These are phyloP conservation scores for Toxotes chatareus DNA, from an alignment of 2,113 vertebrate genomes.

Conservation along the genomic window DNA sequence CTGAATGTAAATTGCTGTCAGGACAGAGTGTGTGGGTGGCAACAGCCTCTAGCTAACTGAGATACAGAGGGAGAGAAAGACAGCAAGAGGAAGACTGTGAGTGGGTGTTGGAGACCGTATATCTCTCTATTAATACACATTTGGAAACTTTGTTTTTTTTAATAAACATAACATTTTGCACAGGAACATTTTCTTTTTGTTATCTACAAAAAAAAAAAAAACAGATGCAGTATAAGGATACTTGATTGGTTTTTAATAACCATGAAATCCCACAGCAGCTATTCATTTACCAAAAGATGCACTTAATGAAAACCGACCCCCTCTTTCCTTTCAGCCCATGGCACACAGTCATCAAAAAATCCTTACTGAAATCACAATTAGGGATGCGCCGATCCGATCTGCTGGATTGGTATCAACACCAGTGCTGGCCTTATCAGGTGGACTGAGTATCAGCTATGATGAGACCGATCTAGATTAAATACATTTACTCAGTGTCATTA, in stretches of 20 bases:
- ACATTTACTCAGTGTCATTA: neutral
- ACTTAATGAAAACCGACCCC: neutral
- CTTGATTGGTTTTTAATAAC: neutral
- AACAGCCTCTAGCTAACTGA: constrained; percentile 83
- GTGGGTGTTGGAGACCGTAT: constrained; percentile 75
- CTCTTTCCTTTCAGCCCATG: neutral
- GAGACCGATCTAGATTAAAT: neutral
- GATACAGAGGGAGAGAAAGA: constrained; percentile 76
- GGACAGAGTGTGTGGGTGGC: constrained; percentile 83
- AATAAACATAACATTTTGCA: constrained; percentile 15
- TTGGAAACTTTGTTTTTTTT: constrained; percentile 29
- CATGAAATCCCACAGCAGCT: constrained; percentile 9
- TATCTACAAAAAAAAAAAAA: neutral
- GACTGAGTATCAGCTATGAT: neutral
- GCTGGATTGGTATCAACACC: neutral
- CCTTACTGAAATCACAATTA: neutral
- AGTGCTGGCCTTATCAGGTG: neutral
- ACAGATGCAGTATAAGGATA: no score
- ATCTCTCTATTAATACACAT: constrained; percentile 68
- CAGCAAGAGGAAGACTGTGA: constrained; percentile 75
- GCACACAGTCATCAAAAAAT: neutral
- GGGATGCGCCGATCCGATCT: neutral
- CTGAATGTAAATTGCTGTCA: constrained; percentile 85
- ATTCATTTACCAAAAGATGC: neutral
- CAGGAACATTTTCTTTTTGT: neutral